These are phyloP conservation scores for Leptogaster cylindrica DNA, from an alignment of 2,888 invertebrate species.

Conservation along the genomic window DNA sequence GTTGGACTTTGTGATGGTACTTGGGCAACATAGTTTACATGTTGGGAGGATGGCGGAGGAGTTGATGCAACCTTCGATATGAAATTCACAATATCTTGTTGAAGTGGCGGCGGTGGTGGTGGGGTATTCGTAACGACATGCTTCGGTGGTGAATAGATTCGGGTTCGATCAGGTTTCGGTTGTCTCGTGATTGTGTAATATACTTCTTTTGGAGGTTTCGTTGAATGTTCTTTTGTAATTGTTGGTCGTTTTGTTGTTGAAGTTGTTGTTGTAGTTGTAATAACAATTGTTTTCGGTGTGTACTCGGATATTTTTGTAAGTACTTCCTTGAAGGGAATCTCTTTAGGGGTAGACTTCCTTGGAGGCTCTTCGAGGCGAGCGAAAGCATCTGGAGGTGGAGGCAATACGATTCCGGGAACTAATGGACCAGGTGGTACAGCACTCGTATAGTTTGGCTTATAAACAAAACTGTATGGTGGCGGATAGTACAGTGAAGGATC, in stretches of 20 bases:
- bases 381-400: conserved; percentile 88
- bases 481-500: conserved; percentile 92
- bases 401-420: conserved; percentile 86
- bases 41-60: conserved; percentile 52
- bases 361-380: conserved; percentile 68
- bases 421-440: conserved; percentile 82
- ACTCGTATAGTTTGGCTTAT: conserved; percentile 77
- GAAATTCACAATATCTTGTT: conserved; percentile 65
- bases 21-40: conserved; percentile 54
- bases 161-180: conserved; percentile 5
- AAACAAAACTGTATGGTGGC: conserved; percentile 88
- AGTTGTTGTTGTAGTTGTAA: conserved; percentile 55
- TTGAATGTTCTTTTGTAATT: conserved; percentile 59
- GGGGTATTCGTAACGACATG: conserved; percentile 5
- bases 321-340: conserved; percentile 53
- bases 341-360: conserved; percentile 44
- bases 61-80: conserved; percentile 61
- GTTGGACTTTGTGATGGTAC: too few relatives aligned
- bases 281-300: conserved; percentile 53
- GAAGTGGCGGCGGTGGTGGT: conserved; percentile 3
- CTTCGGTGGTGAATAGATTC: background rate
- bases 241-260: conserved; percentile 60
- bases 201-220: conserved; percentile 47
- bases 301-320: conserved; percentile 53
- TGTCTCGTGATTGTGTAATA: conserved; percentile 24